Evolutionary conservation across 2,113 vertebrate species (phyloP), one percentile per base, ranked within the genome.

Genomic region (Penelope pileata): DNA sequence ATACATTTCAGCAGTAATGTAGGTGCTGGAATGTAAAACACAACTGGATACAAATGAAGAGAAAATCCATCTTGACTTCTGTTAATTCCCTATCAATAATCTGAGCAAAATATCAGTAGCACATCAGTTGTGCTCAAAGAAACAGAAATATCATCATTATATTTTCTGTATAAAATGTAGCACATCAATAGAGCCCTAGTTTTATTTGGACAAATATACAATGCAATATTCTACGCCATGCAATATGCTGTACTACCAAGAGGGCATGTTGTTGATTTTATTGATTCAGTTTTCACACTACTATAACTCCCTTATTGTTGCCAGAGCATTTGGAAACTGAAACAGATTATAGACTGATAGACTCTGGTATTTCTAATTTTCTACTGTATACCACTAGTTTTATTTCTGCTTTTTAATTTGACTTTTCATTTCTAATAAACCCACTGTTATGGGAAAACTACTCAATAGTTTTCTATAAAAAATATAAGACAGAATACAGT

Each of bases 261-360:
- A 91, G 47, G 40, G 38, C 23, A 54, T 7, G 38, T 43, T 77
- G 63, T 47, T 94, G 88, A 95, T 95, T 90, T 78, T 81, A 96
- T 77, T 73, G 88, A 95, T 83, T 86, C 77, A 53, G 59, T 60
- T 96, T 94, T 91, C 79, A 86, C 78, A 90, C 59, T 67, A 22
- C n/a, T 67, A 34, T 47, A 90, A 86, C 79, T 60, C 56, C 36
- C 27, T 88, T 96, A 87, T 36, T 80, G 83, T 53, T 72, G 83
- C 79, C 60, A 90, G 32, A 90, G 85, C 64, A 88, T 81, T 0
- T 88, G 72, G 66, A 89, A 94, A 91, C 79, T 56, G 68, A 68
- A 77, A 88, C 48, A 77, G 51, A 90, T 77, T 90, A 50, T 47
- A 69, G 59, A 90, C 36, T 40, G 50, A 63, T 50, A 84, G 47